Base-by-base conservation (phyloP, 1,140 invertebrate genomes). In the Phthorimaea operculella region DNA sequence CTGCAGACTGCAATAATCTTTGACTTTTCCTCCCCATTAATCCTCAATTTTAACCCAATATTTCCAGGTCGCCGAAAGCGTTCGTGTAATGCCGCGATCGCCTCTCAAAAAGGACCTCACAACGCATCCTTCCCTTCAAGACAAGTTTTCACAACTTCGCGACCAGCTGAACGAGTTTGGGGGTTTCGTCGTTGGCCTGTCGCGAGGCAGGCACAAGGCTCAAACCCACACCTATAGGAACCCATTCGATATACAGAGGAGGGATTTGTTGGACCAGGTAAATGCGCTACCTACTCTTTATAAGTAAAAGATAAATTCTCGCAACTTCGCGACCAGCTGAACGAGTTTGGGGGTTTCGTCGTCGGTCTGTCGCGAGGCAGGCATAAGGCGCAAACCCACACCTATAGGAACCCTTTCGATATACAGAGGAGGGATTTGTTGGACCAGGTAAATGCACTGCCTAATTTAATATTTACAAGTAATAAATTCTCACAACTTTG, bases 221-320 rank as follows among this genome's bases (percentile, higher is more conserved):
- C 88, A 89, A 16, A 85, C 89, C 9, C 93, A 94, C 61, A 92
- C 91, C 53, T 98, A 96, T 77, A 91, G 95, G 68, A 99, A 99
- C 87, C 95, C 97, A 0, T 99, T 97, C 72, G 97, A 99, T 85
- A 97, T 99, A 76, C 93, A 94, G 14, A 87, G 98, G 49, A 89
- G 92, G 63, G 91, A 93, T 71, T 85, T 99, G 11, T 87, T 99
- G 33, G 96, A 98, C 87, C 96, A 98, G 87, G 87, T 88, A 56
- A 54, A 54, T 39, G 8, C 21, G 6, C 6, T 28, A 6, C 21
- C 21, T 28, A 28, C 21, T 28, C 21, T 28, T n/a, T 28, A n/a
- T n/a, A n/a, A n/a, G n/a, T n/a, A n/a, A n/a, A 92, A 78, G 94
- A 96, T 71, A 94, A 94, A 68, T 95, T 98, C 72, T 90, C 89